phyloP scores from a whole-genome alignment of 2,797 vertebrate species.

The Centroberyx gerrardi region DNA sequence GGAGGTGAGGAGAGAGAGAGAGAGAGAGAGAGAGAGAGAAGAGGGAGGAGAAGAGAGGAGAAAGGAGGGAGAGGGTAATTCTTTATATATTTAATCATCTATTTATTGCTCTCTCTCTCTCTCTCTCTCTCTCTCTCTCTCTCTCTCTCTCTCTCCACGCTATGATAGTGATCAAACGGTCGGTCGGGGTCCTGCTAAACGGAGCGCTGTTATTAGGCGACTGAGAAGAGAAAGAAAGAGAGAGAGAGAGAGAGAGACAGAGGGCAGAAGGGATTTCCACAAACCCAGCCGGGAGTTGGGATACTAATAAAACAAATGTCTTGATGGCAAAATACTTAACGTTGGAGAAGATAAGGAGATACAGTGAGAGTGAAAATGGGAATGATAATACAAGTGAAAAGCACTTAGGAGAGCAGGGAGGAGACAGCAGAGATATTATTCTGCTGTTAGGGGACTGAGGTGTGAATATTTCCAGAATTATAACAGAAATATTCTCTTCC shows the following conservation, averaged over 20 bases:
- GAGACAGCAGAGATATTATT: not conserved
- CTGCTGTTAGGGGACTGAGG: not conserved
- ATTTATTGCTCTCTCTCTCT: slow-evolving; percentile 61
- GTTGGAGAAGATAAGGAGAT: not conserved
- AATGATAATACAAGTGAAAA: slow-evolving; percentile 1
- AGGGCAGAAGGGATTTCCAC: not conserved
- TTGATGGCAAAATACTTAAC: too few species aligned
- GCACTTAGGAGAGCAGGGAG: not conserved
- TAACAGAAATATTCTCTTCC: slow-evolving; percentile 27
- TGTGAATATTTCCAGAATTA: slow-evolving; percentile 27
- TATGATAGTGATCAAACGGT: slow-evolving; percentile 69
- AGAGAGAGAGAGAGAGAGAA: slow-evolving; percentile 1
- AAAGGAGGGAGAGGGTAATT: slow-evolving; percentile 31
- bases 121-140: slow-evolving; percentile 19
- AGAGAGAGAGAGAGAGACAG: not conserved
- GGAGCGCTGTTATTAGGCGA: slow-evolving; percentile 57
- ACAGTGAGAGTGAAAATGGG: not conserved
- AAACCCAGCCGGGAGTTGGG: too few species aligned
- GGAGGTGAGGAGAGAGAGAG: slow-evolving; percentile 10
- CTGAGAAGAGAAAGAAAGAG: slow-evolving; percentile 45
- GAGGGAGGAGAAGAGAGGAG: slow-evolving; percentile 2
- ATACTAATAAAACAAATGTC: too few species aligned
- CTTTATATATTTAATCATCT: slow-evolving; percentile 78
- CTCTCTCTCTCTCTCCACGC: slow-evolving; percentile 31
- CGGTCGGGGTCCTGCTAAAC: slow-evolving; percentile 63